Base-by-base conservation (phyloP, 2,888 invertebrate genomes). In the Sinodicranocentrus sp. region DNA sequence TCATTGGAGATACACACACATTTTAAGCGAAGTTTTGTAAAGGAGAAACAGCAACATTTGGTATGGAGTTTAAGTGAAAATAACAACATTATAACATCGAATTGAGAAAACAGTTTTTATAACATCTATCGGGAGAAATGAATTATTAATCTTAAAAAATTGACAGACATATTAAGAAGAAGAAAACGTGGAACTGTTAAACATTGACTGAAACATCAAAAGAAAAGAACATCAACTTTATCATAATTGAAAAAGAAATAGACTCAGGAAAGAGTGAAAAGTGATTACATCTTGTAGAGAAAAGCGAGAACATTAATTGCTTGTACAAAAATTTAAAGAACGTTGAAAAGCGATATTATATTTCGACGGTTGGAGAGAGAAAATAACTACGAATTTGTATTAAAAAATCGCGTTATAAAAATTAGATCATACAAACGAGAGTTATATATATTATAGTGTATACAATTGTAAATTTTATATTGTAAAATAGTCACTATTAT, bases 241-340 rank as follows among this genome's bases (percentile, higher is more conserved):
- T 57, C 48, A 0, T 26, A 61, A 78, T 70, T 70, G n/a, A n/a
- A n/a, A n/a, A n/a, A n/a, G n/a, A n/a, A n/a, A n/a, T n/a, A n/a
- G n/a, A n/a, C 43, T 70, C 44, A 78, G 59, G 68, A 61, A 28
- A 59, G 39, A 61, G 78, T 70, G 70, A 70, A 77, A 68, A 70
- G 67, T 67, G 68, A 25, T 57, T 77, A 43, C 28, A 33, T 2
- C 5, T 13, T 26, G 23, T 17, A 63, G 13, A n/a, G n/a, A n/a
- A n/a, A n/a, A n/a, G n/a, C n/a, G n/a, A n/a, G n/a, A n/a, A n/a
- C n/a, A n/a, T n/a, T n/a, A n/a, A 63, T 28, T 65, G 65, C 39
- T 48, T 65, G 44, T 54, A 65, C 48, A 54, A 15, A 77, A 19
- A 77, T 77, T 77, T 68, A 5, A 39, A 39, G 39, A 39, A 39